Conservation (phyloP, 2,888 invertebrate genomes). For the Pachycephus smyrnensis region DNA sequence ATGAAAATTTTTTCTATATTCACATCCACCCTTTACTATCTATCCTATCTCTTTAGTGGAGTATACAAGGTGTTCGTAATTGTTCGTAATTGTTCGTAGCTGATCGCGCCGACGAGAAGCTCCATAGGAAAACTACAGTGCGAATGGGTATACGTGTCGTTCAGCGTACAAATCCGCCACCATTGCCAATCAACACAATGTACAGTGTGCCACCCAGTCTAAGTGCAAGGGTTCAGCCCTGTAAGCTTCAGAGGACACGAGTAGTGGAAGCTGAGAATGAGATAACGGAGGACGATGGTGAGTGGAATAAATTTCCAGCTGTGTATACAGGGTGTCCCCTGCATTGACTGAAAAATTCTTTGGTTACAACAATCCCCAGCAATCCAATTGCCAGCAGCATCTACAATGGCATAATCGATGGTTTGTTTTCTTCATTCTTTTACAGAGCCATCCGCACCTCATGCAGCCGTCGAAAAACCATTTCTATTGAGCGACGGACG, state of each 20-base stretch:
- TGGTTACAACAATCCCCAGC: not conserved
- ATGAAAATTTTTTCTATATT: not conserved
- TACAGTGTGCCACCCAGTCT: constrained; percentile 43
- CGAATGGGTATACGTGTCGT: constrained; percentile 89
- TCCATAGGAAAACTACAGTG: constrained; percentile 82
- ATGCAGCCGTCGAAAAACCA: constrained; percentile 82
- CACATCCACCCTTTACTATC: not conserved
- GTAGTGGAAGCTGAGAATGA: constrained; percentile 45
- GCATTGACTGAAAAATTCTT: not conserved
- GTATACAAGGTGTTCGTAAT: not conserved
- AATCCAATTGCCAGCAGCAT: not conserved
- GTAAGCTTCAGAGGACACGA: constrained; percentile 30
- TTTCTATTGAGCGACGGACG: constrained; percentile 87
- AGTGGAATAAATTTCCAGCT: constrained; percentile 23
- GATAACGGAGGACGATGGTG: constrained; percentile 44
- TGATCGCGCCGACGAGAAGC: constrained; percentile 85
- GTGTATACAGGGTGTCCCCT: not conserved
- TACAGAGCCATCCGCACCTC: constrained; percentile 73
- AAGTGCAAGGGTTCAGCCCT: constrained; percentile 22
- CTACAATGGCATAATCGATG: constrained; percentile 22
- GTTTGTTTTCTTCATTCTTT: constrained; percentile 8
- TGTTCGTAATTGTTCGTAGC: constrained; percentile 68
- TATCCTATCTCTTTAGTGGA: rapidly evolving
- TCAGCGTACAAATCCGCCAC: constrained; percentile 70
- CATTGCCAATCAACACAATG: constrained; percentile 44